Conservation (phyloP, 92 coral and sea anemone genomes). For the Bergia puertoricense region DNA sequence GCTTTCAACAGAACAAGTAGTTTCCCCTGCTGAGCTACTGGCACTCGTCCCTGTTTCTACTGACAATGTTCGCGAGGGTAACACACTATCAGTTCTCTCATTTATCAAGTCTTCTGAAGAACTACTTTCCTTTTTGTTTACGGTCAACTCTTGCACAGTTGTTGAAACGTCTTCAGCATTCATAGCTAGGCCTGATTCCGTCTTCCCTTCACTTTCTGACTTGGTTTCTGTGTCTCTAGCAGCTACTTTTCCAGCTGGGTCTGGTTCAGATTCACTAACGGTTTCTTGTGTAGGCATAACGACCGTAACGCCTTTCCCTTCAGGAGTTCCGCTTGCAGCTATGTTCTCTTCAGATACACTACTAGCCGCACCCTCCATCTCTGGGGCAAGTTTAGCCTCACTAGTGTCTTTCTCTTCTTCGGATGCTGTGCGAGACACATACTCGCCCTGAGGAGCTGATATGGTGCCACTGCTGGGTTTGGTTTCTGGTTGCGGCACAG, state of each 20-base stretch:
- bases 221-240: constrained; percentile 4
- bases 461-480: background rate
- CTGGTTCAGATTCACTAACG: background rate
- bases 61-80: background rate
- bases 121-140: background rate
- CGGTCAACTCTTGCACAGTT: background rate
- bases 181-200: background rate
- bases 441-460: constrained; percentile 31
- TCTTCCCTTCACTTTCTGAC: background rate
- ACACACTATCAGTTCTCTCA: background rate
- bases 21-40: background rate
- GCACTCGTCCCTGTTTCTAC: constrained; percentile 14
- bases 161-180: background rate
- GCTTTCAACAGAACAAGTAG: background rate
- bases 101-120: background rate
- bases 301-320: background rate
- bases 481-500: background rate
- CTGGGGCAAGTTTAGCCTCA: background rate
- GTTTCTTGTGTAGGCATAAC: background rate
- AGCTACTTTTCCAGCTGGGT: background rate
- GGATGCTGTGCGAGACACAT: background rate
- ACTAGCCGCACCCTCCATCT: background rate
- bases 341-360: constrained; percentile 1
- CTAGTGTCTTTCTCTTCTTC: background rate
- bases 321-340: background rate